Evolutionary conservation across 64 coral and sea anemone species (phyloP), one percentile per base, ranked within the genome.

Genomic region (Hydrozoanthus tunicans): DNA sequence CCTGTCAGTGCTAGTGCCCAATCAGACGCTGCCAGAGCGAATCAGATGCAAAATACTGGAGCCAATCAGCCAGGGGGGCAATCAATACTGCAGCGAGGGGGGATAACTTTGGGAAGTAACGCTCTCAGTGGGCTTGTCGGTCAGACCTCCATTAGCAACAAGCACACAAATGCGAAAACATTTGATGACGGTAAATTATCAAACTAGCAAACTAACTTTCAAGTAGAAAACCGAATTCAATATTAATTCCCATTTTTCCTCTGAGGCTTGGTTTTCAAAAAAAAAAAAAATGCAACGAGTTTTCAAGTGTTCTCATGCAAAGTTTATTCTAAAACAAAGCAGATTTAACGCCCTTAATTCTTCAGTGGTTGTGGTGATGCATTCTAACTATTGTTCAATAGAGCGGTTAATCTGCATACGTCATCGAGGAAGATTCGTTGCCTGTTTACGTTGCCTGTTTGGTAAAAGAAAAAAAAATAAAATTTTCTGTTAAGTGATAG

Each of bases 121-220:
- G 43, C 7, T 12, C 25, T 76, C 1, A 32, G 10, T 11, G 72
- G 72, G 2, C 5, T 76, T 51, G 53, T 76, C 51, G 32, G 10
- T 32, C 43, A 52, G 5, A 32, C 9, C 3, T 56, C 84, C 11
- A 51, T 6, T 88, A 20, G 74, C 3, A 26, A 20, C 6, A 57
- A 27, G 23, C 56, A 58, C 56, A 58, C 23, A 23, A 88, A 75
- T 59, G 12, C 70, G 24, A 75, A 73, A 61, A 73, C n/a, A 6
- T 20, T 88, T 14, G 56, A 88, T 73, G 68, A 88, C 58, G 84
- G 84, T 88, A 10, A 59, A 3, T 12, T 25, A 56, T 75, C 23
- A 4, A 53, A 14, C 6, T 51, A 51, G 14, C 54, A 0, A 77
- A 10, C 5, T 5, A 5, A 15, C 12, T 5, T 17, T 5, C 9